A percentile compares a stretch with the other conserved stretches of the same genome.
Evolutionary conservation across 2,888 invertebrate genomes (phyloP).

Genomic region (Choristoneura rosaceana): DNA sequence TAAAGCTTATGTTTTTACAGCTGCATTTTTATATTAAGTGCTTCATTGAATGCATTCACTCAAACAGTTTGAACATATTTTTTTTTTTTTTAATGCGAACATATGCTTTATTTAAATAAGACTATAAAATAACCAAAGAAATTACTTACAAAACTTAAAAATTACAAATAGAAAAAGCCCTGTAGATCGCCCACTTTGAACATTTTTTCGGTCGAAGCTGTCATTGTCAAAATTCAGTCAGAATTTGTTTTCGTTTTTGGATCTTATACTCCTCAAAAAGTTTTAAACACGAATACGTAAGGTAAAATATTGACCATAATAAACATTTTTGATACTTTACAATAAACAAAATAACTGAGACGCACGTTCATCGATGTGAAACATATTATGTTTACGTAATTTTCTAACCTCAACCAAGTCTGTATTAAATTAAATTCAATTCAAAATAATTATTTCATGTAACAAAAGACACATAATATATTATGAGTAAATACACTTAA

Average conservation of each 20-base stretch:
- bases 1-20: neutral
- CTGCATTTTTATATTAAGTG: neutral
- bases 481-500: too few species aligned
- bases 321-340: neutral
- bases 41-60: neutral
- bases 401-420: conserved; percentile 48
- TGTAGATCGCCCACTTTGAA: too few species aligned
- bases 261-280: conserved; percentile 18
- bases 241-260: conserved; percentile 28
- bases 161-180: too few species aligned
- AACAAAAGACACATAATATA: too few species aligned
- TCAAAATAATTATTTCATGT: too few species aligned
- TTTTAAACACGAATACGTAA: conserved; percentile 6
- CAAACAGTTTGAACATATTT: conserved; percentile 5
- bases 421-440: too few species aligned
- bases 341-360: neutral
- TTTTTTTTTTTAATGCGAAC: too few species aligned
- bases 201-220: neutral
- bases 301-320: conserved; percentile 2
- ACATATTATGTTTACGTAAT: conserved; percentile 69
- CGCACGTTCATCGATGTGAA: neutral
- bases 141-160: too few species aligned
- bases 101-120: too few species aligned
- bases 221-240: conserved; percentile 29
- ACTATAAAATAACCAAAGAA: too few species aligned